Base-by-base conservation (phyloP, 2,797 vertebrate genomes). In the Danio jaintianensis region DNA sequence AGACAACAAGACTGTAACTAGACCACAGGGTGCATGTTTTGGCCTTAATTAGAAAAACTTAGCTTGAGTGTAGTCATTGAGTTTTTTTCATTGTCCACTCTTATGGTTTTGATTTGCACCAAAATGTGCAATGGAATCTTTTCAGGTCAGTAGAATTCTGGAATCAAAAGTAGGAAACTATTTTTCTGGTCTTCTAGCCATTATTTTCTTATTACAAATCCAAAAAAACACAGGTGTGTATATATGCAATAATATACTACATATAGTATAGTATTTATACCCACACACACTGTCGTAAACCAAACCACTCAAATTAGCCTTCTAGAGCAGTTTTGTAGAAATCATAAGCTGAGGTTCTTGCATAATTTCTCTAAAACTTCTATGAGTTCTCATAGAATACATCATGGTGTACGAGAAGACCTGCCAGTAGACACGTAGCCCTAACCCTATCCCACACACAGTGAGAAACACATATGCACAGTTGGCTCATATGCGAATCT, bases 341-440 rank as follows among this genome's bases (percentile, higher is more conserved):
- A 72, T 45, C 12, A 18, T 36, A 6, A 38, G 6, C 29, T 50
- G 45, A 36, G 6, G 1, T 13, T 7, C 55, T 74, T 48, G 42
- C 13, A 40, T 50, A 7, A 72, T 45, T 22, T 59, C 42, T 47
- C 13, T 4, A 20, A 73, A 63, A 52, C 0, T 5, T 11, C 36
- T 47, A 61, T 13, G 12, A 6, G 13, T 66, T 76, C 61, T 48
- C 6, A 53, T 76, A 43, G 76, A 64, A 45, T n/a, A 43, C 12
- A 43, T 40, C 18, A 56, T 22, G 0, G 22, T 40, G 29, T 76
- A 22, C 5, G 11, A 55, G 36, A 66, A 76, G 62, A 66, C 38
- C 9, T 76, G 74, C 38, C 13, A 53, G 61, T 55, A 50, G 42
- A 55, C 61, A 66, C 48, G 6, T 66, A 66, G 50, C 62, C 20